Conservation (phyloP, 2,113 vertebrate genomes). For the Megaceryle torquata region DNA sequence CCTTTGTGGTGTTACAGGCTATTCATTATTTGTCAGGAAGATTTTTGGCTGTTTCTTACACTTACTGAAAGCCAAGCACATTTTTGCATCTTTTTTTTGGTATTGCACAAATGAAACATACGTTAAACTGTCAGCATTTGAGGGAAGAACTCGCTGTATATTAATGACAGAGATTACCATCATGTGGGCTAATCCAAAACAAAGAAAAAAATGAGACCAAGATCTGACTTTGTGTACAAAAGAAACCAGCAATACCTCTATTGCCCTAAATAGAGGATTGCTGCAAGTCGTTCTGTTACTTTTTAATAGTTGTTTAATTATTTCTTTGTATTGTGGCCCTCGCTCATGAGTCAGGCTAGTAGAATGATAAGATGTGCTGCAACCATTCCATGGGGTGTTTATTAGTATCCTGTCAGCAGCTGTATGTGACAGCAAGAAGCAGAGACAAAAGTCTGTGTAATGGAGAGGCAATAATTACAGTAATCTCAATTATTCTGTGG, state of each 20-base stretch:
- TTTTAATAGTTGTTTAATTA: neutral
- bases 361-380: neutral
- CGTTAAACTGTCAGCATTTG: neutral
- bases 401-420: neutral
- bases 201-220: neutral
- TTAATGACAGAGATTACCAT: neutral
- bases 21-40: neutral
- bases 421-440: neutral
- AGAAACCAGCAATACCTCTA: neutral
- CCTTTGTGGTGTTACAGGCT: neutral
- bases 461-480: neutral
- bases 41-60: neutral
- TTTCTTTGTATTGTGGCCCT: neutral
- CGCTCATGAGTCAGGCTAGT: neutral
- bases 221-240: neutral
- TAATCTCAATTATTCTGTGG: neutral
- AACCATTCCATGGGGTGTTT: neutral
- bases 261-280: neutral
- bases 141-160: neutral
- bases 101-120: neutral
- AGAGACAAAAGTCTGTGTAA: neutral
- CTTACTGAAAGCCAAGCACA: neutral
- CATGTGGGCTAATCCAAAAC: neutral
- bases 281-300: neutral
- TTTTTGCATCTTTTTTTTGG: conserved; percentile 1